phyloP scores from a whole-genome alignment of 2,797 vertebrate genomes.

The Anguilla pacifica region DNA sequence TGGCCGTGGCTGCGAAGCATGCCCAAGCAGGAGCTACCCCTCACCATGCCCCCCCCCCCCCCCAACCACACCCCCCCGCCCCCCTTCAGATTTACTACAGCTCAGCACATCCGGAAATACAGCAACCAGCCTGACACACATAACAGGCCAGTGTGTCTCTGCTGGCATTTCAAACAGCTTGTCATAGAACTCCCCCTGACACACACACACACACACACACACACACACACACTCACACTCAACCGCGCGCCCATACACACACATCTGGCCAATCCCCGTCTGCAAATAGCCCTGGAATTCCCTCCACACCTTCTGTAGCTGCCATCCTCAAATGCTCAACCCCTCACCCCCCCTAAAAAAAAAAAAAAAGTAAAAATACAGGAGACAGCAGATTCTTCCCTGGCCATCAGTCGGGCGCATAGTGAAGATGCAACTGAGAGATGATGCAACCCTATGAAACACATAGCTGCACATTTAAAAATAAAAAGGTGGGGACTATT shows the following conservation, averaged over 20 bases:
- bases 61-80: neutral
- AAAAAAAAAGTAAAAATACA: slow-evolving; percentile 78
- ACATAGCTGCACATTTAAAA: slow-evolving; percentile 55
- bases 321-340: slow-evolving; percentile 70
- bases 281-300: slow-evolving; percentile 83
- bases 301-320: slow-evolving; percentile 79
- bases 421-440: slow-evolving; percentile 52
- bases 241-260: slow-evolving; percentile 31
- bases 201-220: slow-evolving; percentile 57
- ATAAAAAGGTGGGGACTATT: slow-evolving; percentile 39
- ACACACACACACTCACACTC: neutral
- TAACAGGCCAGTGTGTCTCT: slow-evolving; percentile 71
- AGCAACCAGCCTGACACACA: slow-evolving; percentile 52
- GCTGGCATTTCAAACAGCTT: slow-evolving; percentile 77
- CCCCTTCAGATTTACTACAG: slow-evolving; percentile 38
- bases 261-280: slow-evolving; percentile 84
- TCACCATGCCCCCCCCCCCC: neutral
- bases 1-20: neutral
- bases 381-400: slow-evolving; percentile 76
- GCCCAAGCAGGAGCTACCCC: slow-evolving; percentile 11
- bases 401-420: slow-evolving; percentile 73
- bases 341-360: slow-evolving; percentile 38
- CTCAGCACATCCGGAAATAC: slow-evolving; percentile 57
- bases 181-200: slow-evolving; percentile 65
- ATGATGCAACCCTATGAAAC: slow-evolving; percentile 58